These are phyloP conservation scores for Alosa sapidissima DNA, from an alignment of 2,797 vertebrate species.

Conservation along the genomic window DNA sequence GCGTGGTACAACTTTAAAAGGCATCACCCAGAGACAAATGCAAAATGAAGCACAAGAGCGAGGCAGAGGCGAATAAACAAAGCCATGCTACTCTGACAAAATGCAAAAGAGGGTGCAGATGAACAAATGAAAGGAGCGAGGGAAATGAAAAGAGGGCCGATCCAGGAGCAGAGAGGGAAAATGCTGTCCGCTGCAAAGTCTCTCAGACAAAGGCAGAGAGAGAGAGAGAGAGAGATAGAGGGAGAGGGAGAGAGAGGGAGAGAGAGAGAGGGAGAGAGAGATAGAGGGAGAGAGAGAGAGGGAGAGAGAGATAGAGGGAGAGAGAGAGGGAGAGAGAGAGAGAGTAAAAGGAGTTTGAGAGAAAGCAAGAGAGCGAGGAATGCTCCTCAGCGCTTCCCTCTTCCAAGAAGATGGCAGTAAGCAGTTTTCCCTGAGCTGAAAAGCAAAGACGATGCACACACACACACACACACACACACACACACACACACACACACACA, in stretches of 20 bases:
- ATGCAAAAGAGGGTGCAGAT: conserved; percentile 71
- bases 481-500: conserved; percentile 2
- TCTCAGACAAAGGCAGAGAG: conserved; percentile 72
- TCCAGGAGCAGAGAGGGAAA: conserved; percentile 67
- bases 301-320: not conserved
- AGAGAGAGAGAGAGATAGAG: not conserved
- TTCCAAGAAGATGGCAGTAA: conserved; percentile 78
- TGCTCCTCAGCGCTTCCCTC: conserved; percentile 76
- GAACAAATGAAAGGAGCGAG: conserved; percentile 70
- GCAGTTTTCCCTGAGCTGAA: conserved; percentile 78
- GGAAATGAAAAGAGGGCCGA: conserved; percentile 55
- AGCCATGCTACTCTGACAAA: conserved; percentile 17
- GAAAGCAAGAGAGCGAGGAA: conserved; percentile 35
- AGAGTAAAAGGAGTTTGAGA: not conserved
- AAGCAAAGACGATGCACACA: conserved; percentile 54
- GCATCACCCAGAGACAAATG: not conserved
- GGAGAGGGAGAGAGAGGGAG: not conserved
- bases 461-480: conserved; percentile 20
- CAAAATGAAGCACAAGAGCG: not conserved
- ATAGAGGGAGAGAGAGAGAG: not conserved
- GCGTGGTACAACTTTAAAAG: not conserved
- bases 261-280: not conserved
- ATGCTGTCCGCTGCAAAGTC: conserved; percentile 82
- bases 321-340: not conserved
- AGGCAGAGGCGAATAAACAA: conserved; percentile 21